phyloP scores from a whole-genome alignment of 2,797 vertebrate species.

The Sphaeramia orbicularis region DNA sequence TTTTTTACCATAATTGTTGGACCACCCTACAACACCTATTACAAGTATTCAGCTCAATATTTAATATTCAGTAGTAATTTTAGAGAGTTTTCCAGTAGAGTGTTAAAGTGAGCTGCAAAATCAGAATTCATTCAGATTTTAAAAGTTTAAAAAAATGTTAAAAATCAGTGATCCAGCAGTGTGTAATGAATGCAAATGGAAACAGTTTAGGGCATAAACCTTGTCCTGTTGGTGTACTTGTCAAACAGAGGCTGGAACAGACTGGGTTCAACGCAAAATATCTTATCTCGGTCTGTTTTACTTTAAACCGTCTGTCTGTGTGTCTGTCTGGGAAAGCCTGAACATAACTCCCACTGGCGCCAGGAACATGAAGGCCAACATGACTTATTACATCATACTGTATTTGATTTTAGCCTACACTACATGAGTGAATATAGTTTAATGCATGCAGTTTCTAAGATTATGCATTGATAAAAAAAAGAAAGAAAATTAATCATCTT shows the following conservation, averaged over 20 bases:
- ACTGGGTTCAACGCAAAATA: constrained; percentile 36
- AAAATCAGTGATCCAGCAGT: neutral
- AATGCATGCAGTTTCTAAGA: neutral
- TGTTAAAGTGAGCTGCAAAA: too few species aligned
- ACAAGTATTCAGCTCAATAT: too few species aligned
- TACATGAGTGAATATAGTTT: neutral
- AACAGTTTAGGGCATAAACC: constrained; percentile 20
- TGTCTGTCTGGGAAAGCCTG: constrained; percentile 26
- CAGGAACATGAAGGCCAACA: constrained; percentile 3
- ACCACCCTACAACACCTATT: too few species aligned
- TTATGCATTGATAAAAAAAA: too few species aligned
- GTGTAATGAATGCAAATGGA: constrained; percentile 12
- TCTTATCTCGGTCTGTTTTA: constrained; percentile 49
- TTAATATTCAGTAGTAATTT: too few species aligned
- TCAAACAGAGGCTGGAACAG: constrained; percentile 40
- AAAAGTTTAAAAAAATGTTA: neutral
- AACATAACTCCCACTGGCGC: constrained; percentile 10
- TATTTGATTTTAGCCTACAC: neutral
- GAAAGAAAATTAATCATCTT: too few species aligned
- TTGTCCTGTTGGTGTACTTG: constrained; percentile 14
- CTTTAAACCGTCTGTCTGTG: constrained; percentile 40
- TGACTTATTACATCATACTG: neutral
- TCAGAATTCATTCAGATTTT: too few species aligned
- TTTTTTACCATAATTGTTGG: too few species aligned
- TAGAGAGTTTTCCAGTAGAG: too few species aligned